A percentile compares a stretch with the other conserved stretches of the same genome.
These are phyloP conservation scores for Tor tambroides DNA, from an alignment of 2,113 vertebrate genomes.

Conservation along the genomic window DNA sequence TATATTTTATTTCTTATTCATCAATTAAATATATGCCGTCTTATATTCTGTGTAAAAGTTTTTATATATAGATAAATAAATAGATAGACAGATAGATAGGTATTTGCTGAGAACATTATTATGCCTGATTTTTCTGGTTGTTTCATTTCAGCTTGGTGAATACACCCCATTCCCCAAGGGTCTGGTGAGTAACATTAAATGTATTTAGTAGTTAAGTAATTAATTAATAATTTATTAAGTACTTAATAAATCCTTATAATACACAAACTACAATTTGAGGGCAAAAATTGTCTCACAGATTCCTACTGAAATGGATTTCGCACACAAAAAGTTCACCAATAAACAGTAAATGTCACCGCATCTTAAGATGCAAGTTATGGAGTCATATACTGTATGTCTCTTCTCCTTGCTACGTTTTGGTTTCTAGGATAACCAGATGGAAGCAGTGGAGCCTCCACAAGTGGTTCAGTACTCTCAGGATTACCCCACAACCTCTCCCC, in stretches of 20 bases:
- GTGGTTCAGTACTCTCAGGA: slow-evolving; percentile 72
- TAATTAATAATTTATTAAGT: background rate
- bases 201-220: background rate
- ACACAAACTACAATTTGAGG: too few species aligned
- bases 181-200: slow-evolving; percentile 75
- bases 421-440: slow-evolving; percentile 84
- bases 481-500: slow-evolving; percentile 50
- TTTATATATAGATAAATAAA: too few species aligned
- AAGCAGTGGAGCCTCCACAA: slow-evolving; percentile 75
- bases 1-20: too few species aligned
- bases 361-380: too few species aligned
- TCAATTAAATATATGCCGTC: too few species aligned
- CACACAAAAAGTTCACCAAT: background rate
- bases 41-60: too few species aligned
- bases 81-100: too few species aligned
- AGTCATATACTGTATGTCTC: background rate
- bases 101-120: background rate
- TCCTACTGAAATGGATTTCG: too few species aligned
- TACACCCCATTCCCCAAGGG: slow-evolving; percentile 72
- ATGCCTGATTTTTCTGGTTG: slow-evolving; percentile 19
- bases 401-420: background rate
- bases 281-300: too few species aligned
- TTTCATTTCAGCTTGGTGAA: slow-evolving; percentile 79
- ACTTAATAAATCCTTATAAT: too few species aligned
- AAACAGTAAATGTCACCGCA: background rate